Conservation (phyloP, 2,797 vertebrate genomes). For the Pelobates cultripes region DNA sequence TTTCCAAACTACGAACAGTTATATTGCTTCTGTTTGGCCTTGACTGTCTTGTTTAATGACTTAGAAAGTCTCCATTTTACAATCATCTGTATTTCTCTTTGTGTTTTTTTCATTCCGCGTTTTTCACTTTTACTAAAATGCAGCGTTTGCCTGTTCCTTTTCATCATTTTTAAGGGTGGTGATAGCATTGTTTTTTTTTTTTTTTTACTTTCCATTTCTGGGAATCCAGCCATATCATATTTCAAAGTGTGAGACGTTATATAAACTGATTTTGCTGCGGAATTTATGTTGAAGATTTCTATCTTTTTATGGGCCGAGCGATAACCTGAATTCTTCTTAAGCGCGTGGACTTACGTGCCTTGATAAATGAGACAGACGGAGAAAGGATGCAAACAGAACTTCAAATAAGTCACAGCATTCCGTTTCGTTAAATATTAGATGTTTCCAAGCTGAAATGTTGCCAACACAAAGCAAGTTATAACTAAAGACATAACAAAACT, state of each 20-base stretch:
- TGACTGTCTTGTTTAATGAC: not conserved
- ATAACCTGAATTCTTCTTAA: not conserved
- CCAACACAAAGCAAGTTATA: too few relatives aligned
- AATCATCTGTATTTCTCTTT: not conserved
- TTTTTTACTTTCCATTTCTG: slow-evolving; percentile 14
- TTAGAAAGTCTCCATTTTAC: not conserved
- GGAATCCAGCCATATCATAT: slow-evolving; percentile 6
- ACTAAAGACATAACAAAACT: too few relatives aligned
- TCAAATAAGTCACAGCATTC: too few relatives aligned
- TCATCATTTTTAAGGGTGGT: not conserved
- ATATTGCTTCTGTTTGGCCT: not conserved
- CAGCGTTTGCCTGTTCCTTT: not conserved
- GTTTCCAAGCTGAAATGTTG: too few relatives aligned
- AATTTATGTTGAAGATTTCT: slow-evolving; percentile 5
- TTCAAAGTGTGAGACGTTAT: slow-evolving; percentile 4
- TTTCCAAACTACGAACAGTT: not conserved
- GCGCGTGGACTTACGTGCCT: too few relatives aligned
- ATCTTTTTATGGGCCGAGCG: not conserved
- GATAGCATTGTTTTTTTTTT: not conserved
- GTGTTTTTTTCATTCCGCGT: not conserved
- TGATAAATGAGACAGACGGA: too few relatives aligned
- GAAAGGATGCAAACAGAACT: too few relatives aligned
- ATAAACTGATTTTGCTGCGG: slow-evolving; percentile 2
- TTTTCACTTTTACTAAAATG: not conserved
- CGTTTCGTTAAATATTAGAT: too few relatives aligned